These are phyloP conservation scores for Intellagama lesueurii DNA, from an alignment of 2,797 vertebrate genomes.

Conservation along the genomic window DNA sequence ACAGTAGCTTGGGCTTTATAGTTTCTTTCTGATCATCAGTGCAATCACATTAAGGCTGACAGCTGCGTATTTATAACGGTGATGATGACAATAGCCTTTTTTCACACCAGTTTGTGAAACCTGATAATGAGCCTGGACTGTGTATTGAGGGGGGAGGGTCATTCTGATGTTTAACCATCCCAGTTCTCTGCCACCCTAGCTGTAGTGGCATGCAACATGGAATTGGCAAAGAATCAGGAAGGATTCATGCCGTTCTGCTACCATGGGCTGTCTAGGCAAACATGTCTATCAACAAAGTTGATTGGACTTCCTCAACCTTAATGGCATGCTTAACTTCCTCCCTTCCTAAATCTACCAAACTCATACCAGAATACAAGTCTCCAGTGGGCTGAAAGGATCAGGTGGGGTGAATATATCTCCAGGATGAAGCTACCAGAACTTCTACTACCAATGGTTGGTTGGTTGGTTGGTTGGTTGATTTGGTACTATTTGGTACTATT, in stretches of 20 bases:
- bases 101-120: constrained; percentile 69
- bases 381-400: neutral
- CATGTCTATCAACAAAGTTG: constrained; percentile 29
- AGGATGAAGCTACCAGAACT: neutral
- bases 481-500: too few species aligned
- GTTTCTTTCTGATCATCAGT: constrained; percentile 72
- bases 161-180: constrained; percentile 6
- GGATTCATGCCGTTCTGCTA: constrained; percentile 9
- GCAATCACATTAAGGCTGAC: constrained; percentile 79
- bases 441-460: neutral
- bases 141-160: constrained; percentile 49
- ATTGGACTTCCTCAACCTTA: constrained; percentile 2
- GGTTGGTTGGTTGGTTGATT: too few species aligned
- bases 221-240: neutral
- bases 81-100: constrained; percentile 59
- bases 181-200: neutral
- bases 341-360: neutral
- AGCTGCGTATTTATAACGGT: constrained; percentile 71
- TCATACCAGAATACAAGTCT: neutral
- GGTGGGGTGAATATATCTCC: neutral
- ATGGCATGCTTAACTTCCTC: constrained; percentile 11
- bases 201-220: neutral
- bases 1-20: neutral
- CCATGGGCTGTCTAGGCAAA: neutral
- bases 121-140: constrained; percentile 68